Conservation (phyloP, 2,113 vertebrate genomes). For the Jaculus jaculus region DNA sequence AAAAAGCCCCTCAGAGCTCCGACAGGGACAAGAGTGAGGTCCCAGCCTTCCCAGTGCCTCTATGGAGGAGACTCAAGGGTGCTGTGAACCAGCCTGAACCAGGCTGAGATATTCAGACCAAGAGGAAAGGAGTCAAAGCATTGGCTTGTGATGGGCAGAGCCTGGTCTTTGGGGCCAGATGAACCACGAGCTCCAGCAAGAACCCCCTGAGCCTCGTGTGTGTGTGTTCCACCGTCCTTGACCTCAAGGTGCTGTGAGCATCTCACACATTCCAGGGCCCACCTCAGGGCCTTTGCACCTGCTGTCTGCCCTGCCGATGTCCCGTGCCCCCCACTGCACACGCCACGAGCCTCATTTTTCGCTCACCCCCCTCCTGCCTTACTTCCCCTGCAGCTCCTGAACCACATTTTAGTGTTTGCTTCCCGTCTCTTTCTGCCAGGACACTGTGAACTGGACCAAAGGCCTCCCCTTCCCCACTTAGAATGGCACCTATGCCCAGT, state of each 20-base stretch:
- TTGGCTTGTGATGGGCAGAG: too few relatives aligned
- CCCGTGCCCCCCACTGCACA: neutral
- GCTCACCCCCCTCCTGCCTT: neutral
- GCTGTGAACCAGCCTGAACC: neutral
- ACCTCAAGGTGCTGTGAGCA: neutral
- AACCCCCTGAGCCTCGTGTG: too few relatives aligned
- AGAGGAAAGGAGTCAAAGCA: too few relatives aligned
- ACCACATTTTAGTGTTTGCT: neutral
- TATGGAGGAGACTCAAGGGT: too few relatives aligned
- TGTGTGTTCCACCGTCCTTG: too few relatives aligned
- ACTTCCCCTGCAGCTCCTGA: too few relatives aligned
- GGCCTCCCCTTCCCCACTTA: neutral
- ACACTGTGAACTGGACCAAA: neutral
- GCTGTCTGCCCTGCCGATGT: too few relatives aligned
- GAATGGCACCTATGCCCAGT: neutral
- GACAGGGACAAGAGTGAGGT: neutral
- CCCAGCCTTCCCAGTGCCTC: neutral
- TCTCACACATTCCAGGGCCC: too few relatives aligned
- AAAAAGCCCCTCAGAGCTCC: neutral
- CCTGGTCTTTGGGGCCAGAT: too few relatives aligned
- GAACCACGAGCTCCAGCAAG: too few relatives aligned
- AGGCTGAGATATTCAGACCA: neutral
- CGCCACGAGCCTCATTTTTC: neutral
- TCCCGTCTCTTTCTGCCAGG: neutral
- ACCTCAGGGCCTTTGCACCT: neutral